A percentile compares a stretch with the other conserved stretches of the same genome.
phyloP scores from a whole-genome alignment of 37 sponge, comb jelly and placozoan species.

The Eunapius fragilis region DNA sequence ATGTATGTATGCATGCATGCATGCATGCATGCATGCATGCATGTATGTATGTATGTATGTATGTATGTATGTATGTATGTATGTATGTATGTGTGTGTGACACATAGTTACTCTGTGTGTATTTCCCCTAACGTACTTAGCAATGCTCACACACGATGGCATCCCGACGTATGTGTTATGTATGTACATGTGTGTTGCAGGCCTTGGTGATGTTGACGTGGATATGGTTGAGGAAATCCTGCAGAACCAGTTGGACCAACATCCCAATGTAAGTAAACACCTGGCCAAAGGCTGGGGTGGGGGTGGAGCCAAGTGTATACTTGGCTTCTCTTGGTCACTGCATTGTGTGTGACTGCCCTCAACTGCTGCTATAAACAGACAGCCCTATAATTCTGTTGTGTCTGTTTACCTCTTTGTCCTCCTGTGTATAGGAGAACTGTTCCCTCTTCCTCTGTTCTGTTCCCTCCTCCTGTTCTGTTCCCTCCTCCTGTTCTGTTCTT shows the following conservation, averaged over 20 bases:
- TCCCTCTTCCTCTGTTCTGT: too few relatives aligned
- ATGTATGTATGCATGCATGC: neutral
- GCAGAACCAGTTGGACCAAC: constrained; percentile 34
- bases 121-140: too few relatives aligned
- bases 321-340: neutral
- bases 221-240: constrained; percentile 50
- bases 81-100: too few relatives aligned
- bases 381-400: neutral
- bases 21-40: neutral
- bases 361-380: neutral
- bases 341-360: neutral
- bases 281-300: neutral
- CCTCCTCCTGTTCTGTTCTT: too few relatives aligned
- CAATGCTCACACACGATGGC: too few relatives aligned
- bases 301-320: neutral
- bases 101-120: too few relatives aligned
- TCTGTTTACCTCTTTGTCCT: neutral
- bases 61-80: too few relatives aligned
- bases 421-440: too few relatives aligned
- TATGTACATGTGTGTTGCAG: neutral
- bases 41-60: too few relatives aligned
- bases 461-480: too few relatives aligned
- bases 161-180: neutral
- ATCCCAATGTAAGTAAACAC: constrained; percentile 42
- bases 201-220: constrained; percentile 30